phyloP scores from a whole-genome alignment of 2,113 vertebrate genomes.

The Corydoras sp. region DNA sequence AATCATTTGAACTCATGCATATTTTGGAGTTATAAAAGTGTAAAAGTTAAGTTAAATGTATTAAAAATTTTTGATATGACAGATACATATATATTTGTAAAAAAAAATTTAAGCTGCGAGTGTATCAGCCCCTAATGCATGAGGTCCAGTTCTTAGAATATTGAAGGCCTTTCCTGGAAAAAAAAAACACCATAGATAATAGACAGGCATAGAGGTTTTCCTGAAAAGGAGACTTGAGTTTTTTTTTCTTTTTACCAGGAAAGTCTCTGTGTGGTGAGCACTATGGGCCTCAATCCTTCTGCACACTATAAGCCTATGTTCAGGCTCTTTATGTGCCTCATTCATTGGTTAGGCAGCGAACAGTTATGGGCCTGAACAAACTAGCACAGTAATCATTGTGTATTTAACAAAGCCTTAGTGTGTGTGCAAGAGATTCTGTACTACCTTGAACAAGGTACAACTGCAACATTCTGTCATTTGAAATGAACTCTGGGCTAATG shows the following conservation, averaged over 20 bases:
- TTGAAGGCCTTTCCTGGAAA: not conserved
- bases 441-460: too few species aligned
- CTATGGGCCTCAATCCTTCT: not conserved
- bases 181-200: conserved; percentile 10
- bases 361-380: not conserved
- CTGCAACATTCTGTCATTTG: too few species aligned
- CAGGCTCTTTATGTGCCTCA: not conserved
- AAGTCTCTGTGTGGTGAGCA: not conserved
- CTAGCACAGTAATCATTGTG: not conserved
- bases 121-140: not conserved
- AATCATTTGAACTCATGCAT: too few species aligned
- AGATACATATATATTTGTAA: conserved; percentile 3
- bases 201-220: not conserved
- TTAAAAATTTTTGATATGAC: too few species aligned
- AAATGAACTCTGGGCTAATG: too few species aligned
- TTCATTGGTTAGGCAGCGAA: not conserved
- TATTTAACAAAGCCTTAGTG: conserved; percentile 1
- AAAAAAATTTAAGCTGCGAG: conserved; percentile 16
- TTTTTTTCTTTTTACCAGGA: conserved; percentile 14
- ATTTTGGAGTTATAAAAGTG: too few species aligned
- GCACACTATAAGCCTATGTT: not conserved
- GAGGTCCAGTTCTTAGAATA: conserved; percentile 16
- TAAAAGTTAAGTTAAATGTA: not conserved
- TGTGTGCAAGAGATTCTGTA: not conserved
- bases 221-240: not conserved